These are phyloP conservation scores for Reinhardtius hippoglossoides DNA, from an alignment of 2,113 vertebrate genomes.

Conservation along the genomic window DNA sequence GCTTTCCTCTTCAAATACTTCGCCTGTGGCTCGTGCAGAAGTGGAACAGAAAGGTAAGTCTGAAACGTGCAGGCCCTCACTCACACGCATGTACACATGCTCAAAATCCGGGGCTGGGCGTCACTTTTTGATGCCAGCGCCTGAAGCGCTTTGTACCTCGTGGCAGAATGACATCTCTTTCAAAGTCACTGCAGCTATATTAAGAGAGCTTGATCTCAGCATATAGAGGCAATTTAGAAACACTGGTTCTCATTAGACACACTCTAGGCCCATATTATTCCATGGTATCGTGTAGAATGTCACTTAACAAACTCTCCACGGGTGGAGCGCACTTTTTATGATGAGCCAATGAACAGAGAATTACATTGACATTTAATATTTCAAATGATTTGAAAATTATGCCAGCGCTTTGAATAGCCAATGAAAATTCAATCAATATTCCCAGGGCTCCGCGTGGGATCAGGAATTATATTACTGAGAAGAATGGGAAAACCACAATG, in stretches of 20 bases:
- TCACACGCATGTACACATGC: constrained; percentile 23
- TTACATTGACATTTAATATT: constrained; percentile 68
- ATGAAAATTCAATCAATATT: constrained; percentile 63
- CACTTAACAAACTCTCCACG: constrained; percentile 61
- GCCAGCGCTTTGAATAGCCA: constrained; percentile 50
- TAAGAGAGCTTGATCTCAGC: constrained; percentile 63
- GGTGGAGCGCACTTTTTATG: constrained; percentile 56
- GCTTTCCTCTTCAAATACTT: constrained; percentile 84
- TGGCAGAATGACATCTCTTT: constrained; percentile 62
- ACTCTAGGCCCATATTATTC: constrained; percentile 54
- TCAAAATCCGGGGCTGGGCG: constrained; percentile 19
- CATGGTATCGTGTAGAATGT: constrained; percentile 52
- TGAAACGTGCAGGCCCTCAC: constrained; percentile 46
- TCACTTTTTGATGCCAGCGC: constrained; percentile 51
- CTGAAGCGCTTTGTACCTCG: constrained; percentile 51
- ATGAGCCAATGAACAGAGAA: constrained; percentile 64
- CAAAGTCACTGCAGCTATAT: constrained; percentile 65
- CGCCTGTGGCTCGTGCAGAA: constrained; percentile 88
- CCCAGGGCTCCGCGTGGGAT: constrained; percentile 25
- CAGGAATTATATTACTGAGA: constrained; percentile 51
- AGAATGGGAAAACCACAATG: constrained; percentile 62
- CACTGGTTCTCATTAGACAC: constrained; percentile 71
- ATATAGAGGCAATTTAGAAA: constrained; percentile 69
- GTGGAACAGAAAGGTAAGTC: constrained; percentile 99
- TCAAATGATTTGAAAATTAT: constrained; percentile 57